Conservation (phyloP, 1,140 invertebrate species). For the Saccostrea cuccullata region DNA sequence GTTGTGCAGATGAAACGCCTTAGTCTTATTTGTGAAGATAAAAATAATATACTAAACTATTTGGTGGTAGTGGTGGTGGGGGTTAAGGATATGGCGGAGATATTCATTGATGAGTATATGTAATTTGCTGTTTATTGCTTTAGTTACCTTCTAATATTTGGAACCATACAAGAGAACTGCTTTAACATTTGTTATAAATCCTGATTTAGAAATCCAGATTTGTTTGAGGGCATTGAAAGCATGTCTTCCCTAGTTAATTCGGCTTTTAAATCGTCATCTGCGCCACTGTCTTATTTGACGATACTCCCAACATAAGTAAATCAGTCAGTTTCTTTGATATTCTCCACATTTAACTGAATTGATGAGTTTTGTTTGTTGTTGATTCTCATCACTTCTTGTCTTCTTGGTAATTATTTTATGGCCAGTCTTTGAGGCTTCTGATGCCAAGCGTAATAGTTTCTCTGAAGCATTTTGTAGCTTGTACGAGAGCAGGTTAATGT, state of each 20-base stretch:
- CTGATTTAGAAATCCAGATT: slow-evolving; percentile 46
- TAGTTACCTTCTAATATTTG: too few relatives aligned
- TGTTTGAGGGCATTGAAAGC: slow-evolving; percentile 19
- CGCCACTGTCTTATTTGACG: slow-evolving; percentile 38
- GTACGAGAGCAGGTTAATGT: too few relatives aligned
- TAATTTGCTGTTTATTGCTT: too few relatives aligned
- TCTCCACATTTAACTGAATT: slow-evolving; percentile 37
- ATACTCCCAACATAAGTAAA: slow-evolving; percentile 51
- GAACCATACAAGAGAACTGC: too few relatives aligned
- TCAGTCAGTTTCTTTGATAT: slow-evolving; percentile 39
- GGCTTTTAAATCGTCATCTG: slow-evolving; percentile 40
- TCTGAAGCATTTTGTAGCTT: slow-evolving; percentile 6
- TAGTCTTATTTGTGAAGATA: too few relatives aligned
- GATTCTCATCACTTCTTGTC: slow-evolving; percentile 38
- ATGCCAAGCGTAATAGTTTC: neutral
- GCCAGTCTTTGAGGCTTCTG: slow-evolving; percentile 12
- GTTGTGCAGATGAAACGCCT: too few relatives aligned
- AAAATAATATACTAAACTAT: too few relatives aligned
- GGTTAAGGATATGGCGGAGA: too few relatives aligned
- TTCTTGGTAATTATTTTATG: slow-evolving; percentile 46
- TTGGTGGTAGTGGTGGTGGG: too few relatives aligned
- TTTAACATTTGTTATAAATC: too few relatives aligned
- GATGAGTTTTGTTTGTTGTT: too few relatives aligned
- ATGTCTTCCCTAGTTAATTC: slow-evolving; percentile 41
- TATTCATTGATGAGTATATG: too few relatives aligned